Conservation (phyloP, 2,797 vertebrate species). For the Harpagifer antarcticus region DNA sequence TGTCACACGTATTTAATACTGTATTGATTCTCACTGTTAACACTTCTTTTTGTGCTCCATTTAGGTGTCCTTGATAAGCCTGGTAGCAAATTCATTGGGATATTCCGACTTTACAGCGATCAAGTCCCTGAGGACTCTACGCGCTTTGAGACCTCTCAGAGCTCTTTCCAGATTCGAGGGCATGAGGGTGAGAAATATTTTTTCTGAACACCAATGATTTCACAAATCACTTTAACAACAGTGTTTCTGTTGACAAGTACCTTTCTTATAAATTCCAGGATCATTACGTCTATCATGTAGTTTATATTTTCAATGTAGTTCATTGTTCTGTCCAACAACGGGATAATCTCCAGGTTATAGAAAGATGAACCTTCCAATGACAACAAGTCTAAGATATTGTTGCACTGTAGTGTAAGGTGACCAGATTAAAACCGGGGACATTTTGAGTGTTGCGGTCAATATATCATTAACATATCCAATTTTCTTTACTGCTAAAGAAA, state of each 20-base stretch:
- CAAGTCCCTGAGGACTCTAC: conserved; percentile 87
- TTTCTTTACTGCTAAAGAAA: no score
- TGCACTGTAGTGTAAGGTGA: neutral
- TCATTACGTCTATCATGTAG: neutral
- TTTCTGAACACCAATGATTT: neutral
- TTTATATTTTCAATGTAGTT: neutral
- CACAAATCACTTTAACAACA: neutral
- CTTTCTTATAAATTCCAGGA: neutral
- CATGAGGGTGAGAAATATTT: conserved; percentile 85
- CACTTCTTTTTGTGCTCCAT: conserved; percentile 30
- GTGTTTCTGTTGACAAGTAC: neutral
- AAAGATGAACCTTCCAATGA: neutral
- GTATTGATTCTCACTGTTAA: conserved; percentile 17
- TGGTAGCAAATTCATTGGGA: conserved; percentile 86
- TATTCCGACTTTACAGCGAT: conserved; percentile 88
- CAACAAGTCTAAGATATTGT: neutral
- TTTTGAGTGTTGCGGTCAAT: no score
- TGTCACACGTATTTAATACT: neutral
- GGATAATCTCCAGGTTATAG: neutral
- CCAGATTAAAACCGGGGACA: no score
- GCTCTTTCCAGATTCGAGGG: conserved; percentile 88
- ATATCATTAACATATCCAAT: no score
- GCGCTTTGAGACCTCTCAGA: conserved; percentile 86
- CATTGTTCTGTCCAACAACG: neutral
- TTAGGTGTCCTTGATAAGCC: conserved; percentile 87